phyloP scores from a whole-genome alignment of 2,113 vertebrate genomes.

The Anoplopoma fimbria region DNA sequence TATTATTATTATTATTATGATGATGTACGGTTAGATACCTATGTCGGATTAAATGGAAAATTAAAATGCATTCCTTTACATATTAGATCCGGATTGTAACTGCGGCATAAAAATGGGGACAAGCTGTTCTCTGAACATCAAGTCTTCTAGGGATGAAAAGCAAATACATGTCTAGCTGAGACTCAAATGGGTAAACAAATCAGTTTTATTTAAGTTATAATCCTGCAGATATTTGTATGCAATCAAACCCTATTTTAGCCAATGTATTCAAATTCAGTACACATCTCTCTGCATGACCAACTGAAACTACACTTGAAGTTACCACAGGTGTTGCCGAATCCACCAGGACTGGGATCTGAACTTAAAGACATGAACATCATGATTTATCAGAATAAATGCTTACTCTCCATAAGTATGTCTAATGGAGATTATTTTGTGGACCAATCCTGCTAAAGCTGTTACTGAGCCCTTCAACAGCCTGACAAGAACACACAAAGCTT shows the following conservation, averaged over 20 bases:
- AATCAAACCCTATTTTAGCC: neutral
- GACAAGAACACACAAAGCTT: neutral
- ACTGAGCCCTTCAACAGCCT: neutral
- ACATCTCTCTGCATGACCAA: neutral
- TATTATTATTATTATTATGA: conserved; percentile 8
- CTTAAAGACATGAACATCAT: neutral
- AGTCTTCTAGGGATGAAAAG: neutral
- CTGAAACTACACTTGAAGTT: neutral
- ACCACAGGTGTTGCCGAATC: neutral
- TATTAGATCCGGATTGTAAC: neutral
- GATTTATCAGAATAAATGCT: neutral
- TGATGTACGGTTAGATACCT: neutral
- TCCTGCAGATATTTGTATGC: neutral
- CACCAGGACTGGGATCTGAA: neutral
- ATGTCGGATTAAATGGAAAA: conserved; percentile 15
- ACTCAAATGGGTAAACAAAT: neutral
- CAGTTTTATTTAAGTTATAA: neutral
- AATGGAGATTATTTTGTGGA: neutral
- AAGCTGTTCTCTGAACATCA: conserved; percentile 1
- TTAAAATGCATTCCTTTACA: neutral
- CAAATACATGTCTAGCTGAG: neutral
- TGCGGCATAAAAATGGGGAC: neutral
- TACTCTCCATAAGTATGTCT: too few relatives aligned
- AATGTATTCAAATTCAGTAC: neutral
- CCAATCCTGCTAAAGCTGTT: neutral